These are phyloP conservation scores for Garrulus glandarius DNA, from an alignment of 2,797 vertebrate genomes.

Conservation along the genomic window DNA sequence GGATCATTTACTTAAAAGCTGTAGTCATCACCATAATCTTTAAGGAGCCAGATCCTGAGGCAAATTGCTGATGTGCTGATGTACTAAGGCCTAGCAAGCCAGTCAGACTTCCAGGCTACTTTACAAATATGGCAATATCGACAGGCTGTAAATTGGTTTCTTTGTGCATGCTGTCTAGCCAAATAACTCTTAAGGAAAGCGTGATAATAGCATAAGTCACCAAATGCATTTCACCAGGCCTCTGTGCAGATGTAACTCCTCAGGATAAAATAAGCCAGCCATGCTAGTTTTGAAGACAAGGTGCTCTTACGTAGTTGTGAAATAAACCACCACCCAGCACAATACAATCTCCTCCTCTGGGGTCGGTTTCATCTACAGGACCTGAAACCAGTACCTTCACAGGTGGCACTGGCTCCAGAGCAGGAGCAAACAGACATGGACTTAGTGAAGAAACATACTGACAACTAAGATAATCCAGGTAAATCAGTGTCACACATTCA, in stretches of 20 bases:
- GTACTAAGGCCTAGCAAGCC: not conserved
- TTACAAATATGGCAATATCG: slow-evolving; percentile 20
- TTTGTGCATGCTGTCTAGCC: slow-evolving; percentile 10
- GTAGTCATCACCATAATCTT: slow-evolving; percentile 44
- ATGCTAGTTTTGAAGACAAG: slow-evolving; percentile 23
- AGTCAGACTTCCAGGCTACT: not conserved
- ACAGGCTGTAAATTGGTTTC: slow-evolving; percentile 37
- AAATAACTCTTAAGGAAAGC: slow-evolving; percentile 11
- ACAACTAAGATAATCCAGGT: not conserved
- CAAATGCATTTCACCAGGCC: slow-evolving; percentile 6
- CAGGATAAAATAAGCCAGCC: slow-evolving; percentile 11
- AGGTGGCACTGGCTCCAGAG: not conserved
- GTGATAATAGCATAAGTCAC: slow-evolving; percentile 2
- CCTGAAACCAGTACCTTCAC: not conserved
- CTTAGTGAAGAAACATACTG: not conserved
- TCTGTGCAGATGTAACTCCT: not conserved
- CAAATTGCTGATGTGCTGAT: slow-evolving; percentile 46
- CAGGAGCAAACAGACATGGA: accelerated
- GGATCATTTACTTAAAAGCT: slow-evolving; percentile 53
- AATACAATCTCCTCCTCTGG: not conserved
- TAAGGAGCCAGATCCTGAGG: slow-evolving; percentile 49
- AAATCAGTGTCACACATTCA: not conserved
- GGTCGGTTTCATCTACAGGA: accelerated
- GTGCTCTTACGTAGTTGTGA: not conserved
- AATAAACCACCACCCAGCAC: not conserved